Base-by-base conservation (phyloP, 1,140 invertebrate genomes). In the Galleria mellonella region DNA sequence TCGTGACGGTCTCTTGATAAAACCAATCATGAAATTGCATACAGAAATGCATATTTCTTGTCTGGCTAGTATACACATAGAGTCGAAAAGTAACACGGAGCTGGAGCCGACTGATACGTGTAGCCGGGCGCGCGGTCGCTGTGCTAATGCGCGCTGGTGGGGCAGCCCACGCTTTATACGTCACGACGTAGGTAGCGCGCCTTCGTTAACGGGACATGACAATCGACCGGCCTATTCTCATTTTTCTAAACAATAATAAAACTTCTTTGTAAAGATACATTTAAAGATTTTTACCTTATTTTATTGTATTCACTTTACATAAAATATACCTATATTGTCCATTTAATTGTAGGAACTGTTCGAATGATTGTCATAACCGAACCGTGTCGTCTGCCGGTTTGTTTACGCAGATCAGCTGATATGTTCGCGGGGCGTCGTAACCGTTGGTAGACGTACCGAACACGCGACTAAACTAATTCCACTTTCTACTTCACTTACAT, bases 161-260 rank as follows among this genome's bases (percentile, higher is more conserved):
- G 81, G 71, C 72, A 60, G 47, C 65, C 72, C 59, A 72, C 73
- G 75, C 65, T 83, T 71, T 84, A 85, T 79, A 83, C 81, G 76
- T 69, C 69, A 78, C 69, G 64, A 76, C 71, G 68, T 62, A 82
- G 72, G 77, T 77, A 78, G 77, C 60, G 73, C 72, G 65, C 61
- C 58, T 67, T 78, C 59, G 68, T 82, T 82, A 82, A 82, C 81
- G 81, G 81, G 75, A 84, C 77, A 81, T 63, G 62, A 57, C 61
- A 47, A 81, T 81, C 75, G 71, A 81, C 72, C 74, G 74, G 72
- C 81, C 81, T 81, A 82, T 84, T 82, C 75, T 78, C 77, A 73
- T 81, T 81, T 81, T 79, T 76, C 70, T 72, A 76, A 77, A 82
- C 69, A 81, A 79, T 76, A 79, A 77, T 65, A 75, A 75, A 63